These are phyloP conservation scores for Macrophya alboannulata DNA, from an alignment of 2,888 invertebrate genomes.

Conservation along the genomic window DNA sequence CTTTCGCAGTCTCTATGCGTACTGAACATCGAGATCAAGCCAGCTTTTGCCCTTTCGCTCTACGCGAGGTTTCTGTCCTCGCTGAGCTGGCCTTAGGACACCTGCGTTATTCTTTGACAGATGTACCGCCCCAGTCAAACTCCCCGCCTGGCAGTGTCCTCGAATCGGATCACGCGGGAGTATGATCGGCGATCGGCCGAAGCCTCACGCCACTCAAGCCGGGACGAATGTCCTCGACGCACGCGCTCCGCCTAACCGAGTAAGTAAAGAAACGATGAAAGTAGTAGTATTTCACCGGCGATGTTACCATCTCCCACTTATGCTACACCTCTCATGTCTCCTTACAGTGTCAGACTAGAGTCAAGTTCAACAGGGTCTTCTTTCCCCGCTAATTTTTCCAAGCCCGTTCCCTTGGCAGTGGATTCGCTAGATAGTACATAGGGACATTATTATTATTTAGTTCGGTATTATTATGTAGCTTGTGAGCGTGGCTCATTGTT, in stretches of 20 bases:
- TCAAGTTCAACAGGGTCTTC: slow-evolving; percentile 87
- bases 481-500: no score
- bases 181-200: slow-evolving; percentile 69
- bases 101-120: slow-evolving; percentile 83
- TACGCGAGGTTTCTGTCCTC: slow-evolving; percentile 88
- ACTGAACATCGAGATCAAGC: slow-evolving; percentile 86
- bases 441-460: slow-evolving; percentile 81
- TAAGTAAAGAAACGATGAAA: slow-evolving; percentile 82
- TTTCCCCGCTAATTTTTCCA: slow-evolving; percentile 87
- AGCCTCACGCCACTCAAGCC: slow-evolving; percentile 73
- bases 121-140: slow-evolving; percentile 86
- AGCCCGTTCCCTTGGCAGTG: slow-evolving; percentile 87
- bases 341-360: slow-evolving; percentile 85
- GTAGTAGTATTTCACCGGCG: slow-evolving; percentile 81
- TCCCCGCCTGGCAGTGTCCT: slow-evolving; percentile 85
- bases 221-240: slow-evolving; percentile 73
- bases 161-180: slow-evolving; percentile 77
- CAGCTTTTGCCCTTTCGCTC: slow-evolving; percentile 88
- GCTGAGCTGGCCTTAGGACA: slow-evolving; percentile 83
- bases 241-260: slow-evolving; percentile 81
- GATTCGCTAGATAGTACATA: slow-evolving; percentile 84
- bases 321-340: slow-evolving; percentile 85
- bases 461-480: no score
- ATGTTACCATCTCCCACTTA: slow-evolving; percentile 81
- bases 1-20: slow-evolving; percentile 85